These are phyloP conservation scores for Neotoma lepida DNA, from an alignment of 2,113 vertebrate species.

Conservation along the genomic window DNA sequence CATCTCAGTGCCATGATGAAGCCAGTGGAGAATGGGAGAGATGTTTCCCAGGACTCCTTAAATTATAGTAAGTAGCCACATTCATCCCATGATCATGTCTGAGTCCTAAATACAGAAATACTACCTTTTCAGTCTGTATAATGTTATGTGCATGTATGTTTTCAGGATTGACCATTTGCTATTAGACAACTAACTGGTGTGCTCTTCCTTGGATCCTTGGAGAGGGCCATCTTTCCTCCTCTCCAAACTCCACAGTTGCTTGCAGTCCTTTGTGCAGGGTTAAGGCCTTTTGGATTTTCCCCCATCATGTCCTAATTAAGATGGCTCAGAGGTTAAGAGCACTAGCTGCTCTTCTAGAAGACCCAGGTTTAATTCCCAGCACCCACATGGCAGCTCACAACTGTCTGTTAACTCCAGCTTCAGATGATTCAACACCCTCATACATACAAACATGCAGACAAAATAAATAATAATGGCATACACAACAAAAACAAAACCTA, in stretches of 20 bases:
- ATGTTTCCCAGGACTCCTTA: neutral
- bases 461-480: neutral
- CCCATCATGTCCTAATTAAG: neutral
- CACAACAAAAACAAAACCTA: neutral
- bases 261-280: neutral
- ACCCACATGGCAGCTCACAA: neutral
- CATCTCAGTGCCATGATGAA: neutral
- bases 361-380: neutral
- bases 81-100: neutral
- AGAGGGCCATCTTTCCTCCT: neutral
- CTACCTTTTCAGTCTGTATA: no score
- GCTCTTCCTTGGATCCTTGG: neutral
- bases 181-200: neutral
- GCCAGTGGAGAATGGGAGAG: neutral
- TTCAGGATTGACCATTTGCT: neutral
- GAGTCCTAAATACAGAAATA: neutral
- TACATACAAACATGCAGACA: neutral
- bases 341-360: neutral
- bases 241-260: neutral
- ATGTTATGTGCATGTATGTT: neutral
- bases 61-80: neutral
- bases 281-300: neutral
- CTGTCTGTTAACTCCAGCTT: neutral
- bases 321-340: neutral
- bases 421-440: neutral